A percentile compares a stretch with the other conserved stretches of the same genome.
These are phyloP conservation scores for Bombyx mori DNA, from an alignment of 1,140 invertebrate genomes.

Conservation along the genomic window ASM3026992v2 NC_085128.1:541001-541500, in stretches of 20 bases:
- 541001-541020: no score
- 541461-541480: constrained; percentile 30
- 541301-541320: constrained; percentile 30
- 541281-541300: constrained; percentile 27
- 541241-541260: constrained; percentile 27
- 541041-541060: constrained; percentile 21
- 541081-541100: constrained; percentile 39
- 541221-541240: constrained; percentile 22
- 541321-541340: constrained; percentile 20
- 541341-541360: constrained; percentile 38
- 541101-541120: constrained; percentile 5
- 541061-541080: constrained; percentile 45
- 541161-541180: constrained; percentile 52
- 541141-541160: constrained; percentile 25
- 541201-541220: constrained; percentile 41
- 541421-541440: constrained; percentile 8
- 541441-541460: constrained; percentile 20
- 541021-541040: constrained; percentile 14
- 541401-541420: constrained; percentile 31
- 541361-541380: constrained; percentile 30
- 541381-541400: constrained; percentile 26
- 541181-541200: constrained; percentile 28
- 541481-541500: constrained; percentile 32
- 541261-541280: constrained; percentile 31
- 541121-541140: neutral